Evolutionary conservation across 2,797 vertebrate genomes (phyloP).

Genomic region (Poeciliopsis paucimaculata): DNA sequence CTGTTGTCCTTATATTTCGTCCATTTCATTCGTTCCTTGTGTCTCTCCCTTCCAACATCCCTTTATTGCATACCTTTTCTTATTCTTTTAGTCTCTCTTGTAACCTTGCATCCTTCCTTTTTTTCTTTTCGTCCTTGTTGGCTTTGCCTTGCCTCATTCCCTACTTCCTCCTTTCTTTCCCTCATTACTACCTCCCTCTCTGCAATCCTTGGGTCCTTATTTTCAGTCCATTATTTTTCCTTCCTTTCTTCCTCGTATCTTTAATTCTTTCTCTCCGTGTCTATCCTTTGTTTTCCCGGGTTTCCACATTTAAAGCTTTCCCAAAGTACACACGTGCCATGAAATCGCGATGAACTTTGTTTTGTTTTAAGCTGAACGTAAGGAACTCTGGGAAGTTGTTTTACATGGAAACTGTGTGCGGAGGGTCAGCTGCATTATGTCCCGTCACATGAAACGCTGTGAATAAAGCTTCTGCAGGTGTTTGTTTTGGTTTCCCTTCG

Average conservation of each 20-base stretch:
- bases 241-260: neutral
- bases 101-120: neutral
- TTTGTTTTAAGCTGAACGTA: neutral
- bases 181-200: neutral
- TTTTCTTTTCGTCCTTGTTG: neutral
- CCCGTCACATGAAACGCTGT: conserved; percentile 22
- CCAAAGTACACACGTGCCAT: neutral
- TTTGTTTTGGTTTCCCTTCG: conserved; percentile 13
- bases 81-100: neutral
- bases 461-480: conserved; percentile 32
- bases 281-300: neutral
- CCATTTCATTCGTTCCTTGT: neutral
- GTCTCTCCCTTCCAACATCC: neutral
- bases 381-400: neutral
- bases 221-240: neutral
- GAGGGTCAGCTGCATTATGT: conserved; percentile 39
- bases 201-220: neutral
- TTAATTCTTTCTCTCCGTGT: neutral
- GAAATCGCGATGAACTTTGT: neutral
- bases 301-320: neutral
- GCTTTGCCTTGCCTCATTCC: neutral
- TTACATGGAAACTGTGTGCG: neutral
- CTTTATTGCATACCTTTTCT: neutral
- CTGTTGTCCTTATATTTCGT: neutral
- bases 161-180: neutral